Base-by-base conservation (phyloP, 92 coral and sea anemone species). In the Heteractis magnifica region DNA sequence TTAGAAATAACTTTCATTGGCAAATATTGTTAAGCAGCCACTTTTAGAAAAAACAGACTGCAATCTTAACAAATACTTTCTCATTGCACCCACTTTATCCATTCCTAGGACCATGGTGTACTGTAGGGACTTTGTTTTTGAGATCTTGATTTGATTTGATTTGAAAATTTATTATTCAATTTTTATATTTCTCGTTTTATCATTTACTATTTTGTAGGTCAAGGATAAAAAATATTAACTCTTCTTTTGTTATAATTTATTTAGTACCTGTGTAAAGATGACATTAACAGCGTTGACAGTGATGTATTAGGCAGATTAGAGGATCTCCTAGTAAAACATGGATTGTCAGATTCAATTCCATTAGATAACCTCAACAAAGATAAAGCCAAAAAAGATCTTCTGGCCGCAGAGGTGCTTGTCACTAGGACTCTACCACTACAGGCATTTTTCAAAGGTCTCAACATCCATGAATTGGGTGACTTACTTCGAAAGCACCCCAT, bases 391-490 rank as follows among this genome's bases (percentile, higher is more conserved):
- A 65, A 77, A 56, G 88, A 84, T 71, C 88, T 84, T 49, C 73
- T 84, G 55, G 77, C 71, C 5, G 83, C 86, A 41, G 88, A 68
- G 75, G 88, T 84, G 41, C 75, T 84, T 56, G 64, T 84, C 48
- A 84, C 88, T 8, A 59, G 88, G 71, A 84, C 83, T 7, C 59
- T 78, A 48, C 81, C 88, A 26, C 83, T 84, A 58, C 82, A 84
- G 50, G 72, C 82, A 49, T 84, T 84, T 75, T 84, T 77, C 72
- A 84, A 62, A 84, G 88, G 88, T 77, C 83, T 84, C 77, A 77
- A 84, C 68, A 60, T 64, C 75, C 77, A 76, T 56, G 88, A 83
- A 51, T 68, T 84, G 56, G 88, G 88, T 71, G 78, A 84, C 59
- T 72, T 84, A 50, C 53, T 84, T 18, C 50, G 88, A 53, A 84